Evolutionary conservation across 1,140 invertebrate genomes (phyloP).

Genomic region (Littorina saxatilis): DNA sequence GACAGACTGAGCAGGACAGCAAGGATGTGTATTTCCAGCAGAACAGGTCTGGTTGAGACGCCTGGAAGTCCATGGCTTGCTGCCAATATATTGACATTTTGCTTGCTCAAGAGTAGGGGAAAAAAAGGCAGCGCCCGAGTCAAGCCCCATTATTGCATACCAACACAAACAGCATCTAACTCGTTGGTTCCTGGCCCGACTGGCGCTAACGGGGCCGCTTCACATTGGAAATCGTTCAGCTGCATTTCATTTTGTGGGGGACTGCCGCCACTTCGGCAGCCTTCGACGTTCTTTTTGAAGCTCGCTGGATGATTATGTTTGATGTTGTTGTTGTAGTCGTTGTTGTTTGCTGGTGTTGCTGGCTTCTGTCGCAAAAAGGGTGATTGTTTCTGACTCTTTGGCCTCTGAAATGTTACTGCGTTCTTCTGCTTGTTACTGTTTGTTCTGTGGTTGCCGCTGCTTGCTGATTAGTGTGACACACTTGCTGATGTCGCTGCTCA

Average conservation of each 20-base stretch:
- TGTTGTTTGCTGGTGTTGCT: no score
- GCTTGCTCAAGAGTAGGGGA: not conserved
- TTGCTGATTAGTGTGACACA: not conserved
- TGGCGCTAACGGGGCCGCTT: not conserved
- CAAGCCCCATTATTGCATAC: conserved; percentile 28
- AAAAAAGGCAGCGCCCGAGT: conserved; percentile 12
- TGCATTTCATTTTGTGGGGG: not conserved
- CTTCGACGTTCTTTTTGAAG: not conserved
- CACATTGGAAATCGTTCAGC: conserved; percentile 26
- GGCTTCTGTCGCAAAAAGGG: no score
- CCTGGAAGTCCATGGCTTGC: not conserved
- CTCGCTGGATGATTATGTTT: no score
- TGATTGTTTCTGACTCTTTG: not conserved
- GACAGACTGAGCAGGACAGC: no score
- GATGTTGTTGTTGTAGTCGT: no score
- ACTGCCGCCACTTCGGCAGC: not conserved
- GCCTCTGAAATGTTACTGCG: not conserved
- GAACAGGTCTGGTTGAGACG: not conserved
- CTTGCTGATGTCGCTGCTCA: not conserved
- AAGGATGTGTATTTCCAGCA: not conserved
- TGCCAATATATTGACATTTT: conserved; percentile 28
- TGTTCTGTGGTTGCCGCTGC: not conserved
- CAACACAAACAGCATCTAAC: conserved; percentile 24
- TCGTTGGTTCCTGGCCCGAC: not conserved
- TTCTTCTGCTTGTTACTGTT: not conserved